A percentile compares a stretch with the other conserved stretches of the same genome.
These are phyloP conservation scores for Colaptes auratus DNA, from an alignment of 2,113 vertebrate genomes.

Conservation along the genomic window DNA sequence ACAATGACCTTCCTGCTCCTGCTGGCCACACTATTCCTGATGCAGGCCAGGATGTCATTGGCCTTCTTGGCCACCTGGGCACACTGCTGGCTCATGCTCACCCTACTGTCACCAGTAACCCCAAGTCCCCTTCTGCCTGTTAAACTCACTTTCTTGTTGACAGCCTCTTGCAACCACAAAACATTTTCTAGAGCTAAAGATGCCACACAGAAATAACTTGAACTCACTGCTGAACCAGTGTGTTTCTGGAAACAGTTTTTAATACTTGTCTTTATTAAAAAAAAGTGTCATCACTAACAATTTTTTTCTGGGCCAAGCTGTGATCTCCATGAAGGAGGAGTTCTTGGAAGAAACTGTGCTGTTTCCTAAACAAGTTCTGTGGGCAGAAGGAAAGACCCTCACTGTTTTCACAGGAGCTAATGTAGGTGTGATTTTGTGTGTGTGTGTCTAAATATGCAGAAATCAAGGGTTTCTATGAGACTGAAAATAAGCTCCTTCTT, in stretches of 20 bases:
- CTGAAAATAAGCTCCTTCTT: neutral
- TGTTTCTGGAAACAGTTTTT: neutral
- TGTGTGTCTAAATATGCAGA: neutral
- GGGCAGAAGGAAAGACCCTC: neutral
- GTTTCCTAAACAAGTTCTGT: neutral
- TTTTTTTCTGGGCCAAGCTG: neutral
- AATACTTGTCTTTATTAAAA: neutral
- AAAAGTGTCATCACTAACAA: neutral
- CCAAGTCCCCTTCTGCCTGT: neutral
- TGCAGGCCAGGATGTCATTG: too few relatives aligned
- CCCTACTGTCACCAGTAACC: too few relatives aligned
- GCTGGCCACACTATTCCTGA: too few relatives aligned
- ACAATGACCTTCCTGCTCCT: too few relatives aligned
- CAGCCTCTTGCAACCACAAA: neutral
- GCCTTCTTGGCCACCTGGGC: neutral
- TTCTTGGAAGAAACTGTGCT: neutral
- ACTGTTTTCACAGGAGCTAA: neutral
- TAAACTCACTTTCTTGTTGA: neutral
- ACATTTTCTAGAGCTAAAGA: neutral
- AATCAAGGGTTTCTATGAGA: neutral
- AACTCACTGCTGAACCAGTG: neutral
- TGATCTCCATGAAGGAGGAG: neutral
- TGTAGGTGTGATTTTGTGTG: neutral
- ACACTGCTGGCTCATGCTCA: neutral
- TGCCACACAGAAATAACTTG: rapidly evolving